Conservation (phyloP, 1,140 invertebrate species). For the Drosophila leontia region DNA sequence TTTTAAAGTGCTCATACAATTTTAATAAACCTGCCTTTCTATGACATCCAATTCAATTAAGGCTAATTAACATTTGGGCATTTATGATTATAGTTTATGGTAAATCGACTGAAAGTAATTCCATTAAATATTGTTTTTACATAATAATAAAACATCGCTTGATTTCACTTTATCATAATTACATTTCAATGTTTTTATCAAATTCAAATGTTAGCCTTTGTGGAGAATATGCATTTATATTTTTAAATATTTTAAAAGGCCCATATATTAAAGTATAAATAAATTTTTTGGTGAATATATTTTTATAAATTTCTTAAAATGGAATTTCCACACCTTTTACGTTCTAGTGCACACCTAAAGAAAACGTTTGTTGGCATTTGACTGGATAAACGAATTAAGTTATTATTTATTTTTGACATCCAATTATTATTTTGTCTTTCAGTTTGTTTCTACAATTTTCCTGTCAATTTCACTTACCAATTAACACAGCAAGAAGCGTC, state of each 20-base stretch:
- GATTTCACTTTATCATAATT: constrained; percentile 17
- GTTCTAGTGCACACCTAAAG: background rate
- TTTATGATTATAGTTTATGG: constrained; percentile 2
- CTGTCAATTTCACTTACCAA: constrained; percentile 57
- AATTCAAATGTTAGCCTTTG: background rate
- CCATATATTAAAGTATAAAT: background rate
- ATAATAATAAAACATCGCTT: background rate
- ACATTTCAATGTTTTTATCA: constrained; percentile 19
- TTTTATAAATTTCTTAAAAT: background rate
- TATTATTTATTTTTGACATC: background rate
- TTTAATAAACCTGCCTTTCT: constrained; percentile 30
- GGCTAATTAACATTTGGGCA: constrained; percentile 49
- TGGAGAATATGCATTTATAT: no score
- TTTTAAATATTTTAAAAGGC: background rate
- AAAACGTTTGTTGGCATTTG: background rate
- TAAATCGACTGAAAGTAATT: constrained; percentile 34
- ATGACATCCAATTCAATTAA: constrained; percentile 55
- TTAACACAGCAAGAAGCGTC: constrained; percentile 34
- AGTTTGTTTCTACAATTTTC: background rate
- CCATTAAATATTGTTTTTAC: constrained; percentile 33
- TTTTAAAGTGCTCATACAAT: constrained; percentile 38
- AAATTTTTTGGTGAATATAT: background rate
- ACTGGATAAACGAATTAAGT: background rate
- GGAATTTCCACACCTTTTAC: background rate
- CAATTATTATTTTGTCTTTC: background rate